Conservation (phyloP, 2,797 vertebrate genomes). For the Clamator glandarius region DNA sequence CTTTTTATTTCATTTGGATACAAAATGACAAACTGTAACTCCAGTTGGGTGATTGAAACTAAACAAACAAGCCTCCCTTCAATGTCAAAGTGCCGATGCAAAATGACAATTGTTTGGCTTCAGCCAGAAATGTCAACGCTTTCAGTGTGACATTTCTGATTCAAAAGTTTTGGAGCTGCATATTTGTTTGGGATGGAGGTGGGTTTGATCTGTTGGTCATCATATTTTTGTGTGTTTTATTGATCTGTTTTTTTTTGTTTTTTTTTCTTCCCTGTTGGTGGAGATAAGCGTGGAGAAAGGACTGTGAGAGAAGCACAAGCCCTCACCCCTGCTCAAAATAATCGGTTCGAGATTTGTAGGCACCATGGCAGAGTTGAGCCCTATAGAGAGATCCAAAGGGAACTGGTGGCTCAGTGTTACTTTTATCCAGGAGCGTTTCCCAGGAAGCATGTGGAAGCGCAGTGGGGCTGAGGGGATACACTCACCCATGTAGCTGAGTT, state of each 20-base stretch:
- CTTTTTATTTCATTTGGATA: neutral
- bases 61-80: constrained; percentile 10
- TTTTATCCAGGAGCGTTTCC: neutral
- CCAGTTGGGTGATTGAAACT: neutral
- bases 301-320: fast-evolving
- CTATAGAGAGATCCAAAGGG: fast-evolving
- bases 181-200: neutral
- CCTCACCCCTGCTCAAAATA: neutral
- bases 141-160: neutral
- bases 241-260: neutral
- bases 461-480: fast-evolving
- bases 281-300: neutral
- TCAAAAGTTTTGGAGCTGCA: neutral
- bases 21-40: constrained; percentile 25
- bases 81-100: neutral
- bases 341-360: neutral
- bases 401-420: fast-evolving
- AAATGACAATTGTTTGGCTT: constrained; percentile 44
- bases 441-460: neutral
- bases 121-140: constrained; percentile 15
- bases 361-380: fast-evolving
- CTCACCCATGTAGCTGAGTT: fast-evolving
- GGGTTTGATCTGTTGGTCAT: neutral
- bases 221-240: neutral
- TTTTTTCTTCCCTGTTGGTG: neutral